phyloP scores from a whole-genome alignment of 1,140 invertebrate genomes.

The Orchesella cincta region DNA sequence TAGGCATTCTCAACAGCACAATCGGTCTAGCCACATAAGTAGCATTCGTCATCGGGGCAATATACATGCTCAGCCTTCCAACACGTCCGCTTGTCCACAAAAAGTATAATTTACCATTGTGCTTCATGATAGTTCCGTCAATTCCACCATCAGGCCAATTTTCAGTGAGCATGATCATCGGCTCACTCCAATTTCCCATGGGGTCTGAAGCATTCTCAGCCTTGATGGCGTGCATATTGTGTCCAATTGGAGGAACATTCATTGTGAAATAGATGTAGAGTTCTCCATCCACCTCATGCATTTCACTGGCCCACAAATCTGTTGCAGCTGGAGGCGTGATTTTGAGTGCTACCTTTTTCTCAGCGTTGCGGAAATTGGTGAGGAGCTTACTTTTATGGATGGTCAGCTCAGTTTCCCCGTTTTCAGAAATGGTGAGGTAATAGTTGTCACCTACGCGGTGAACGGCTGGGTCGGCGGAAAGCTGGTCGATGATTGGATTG shows the following conservation, averaged over 20 bases:
- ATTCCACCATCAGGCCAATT: slow-evolving; percentile 1
- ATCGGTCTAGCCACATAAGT: neutral
- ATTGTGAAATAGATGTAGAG: slow-evolving; percentile 45
- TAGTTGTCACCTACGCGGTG: slow-evolving; percentile 13
- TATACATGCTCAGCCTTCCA: neutral
- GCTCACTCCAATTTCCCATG: slow-evolving; percentile 33
- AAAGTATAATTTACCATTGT: slow-evolving; percentile 1
- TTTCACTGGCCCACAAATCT: slow-evolving; percentile 42
- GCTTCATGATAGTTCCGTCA: slow-evolving; percentile 9
- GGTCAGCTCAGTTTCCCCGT: slow-evolving; percentile 32
- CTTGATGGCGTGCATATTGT: slow-evolving; percentile 38
- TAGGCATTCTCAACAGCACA: neutral
- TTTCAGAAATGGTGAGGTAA: slow-evolving; percentile 34
- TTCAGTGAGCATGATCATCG: slow-evolving; percentile 28
- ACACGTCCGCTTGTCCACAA: neutral
- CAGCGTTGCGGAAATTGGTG: slow-evolving; percentile 35
- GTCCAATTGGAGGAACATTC: slow-evolving; percentile 27
- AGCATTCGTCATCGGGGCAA: slow-evolving; percentile 9
- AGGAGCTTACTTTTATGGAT: slow-evolving; percentile 37
- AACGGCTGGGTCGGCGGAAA: slow-evolving; percentile 35
- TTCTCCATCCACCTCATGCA: slow-evolving; percentile 40
- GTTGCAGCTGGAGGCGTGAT: slow-evolving; percentile 24
- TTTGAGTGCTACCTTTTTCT: neutral
- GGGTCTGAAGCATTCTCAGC: slow-evolving; percentile 34
- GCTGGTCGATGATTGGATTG: slow-evolving; percentile 38